Evolutionary conservation across 2,113 vertebrate species (phyloP).

Genomic region (Prolemur simus): DNA sequence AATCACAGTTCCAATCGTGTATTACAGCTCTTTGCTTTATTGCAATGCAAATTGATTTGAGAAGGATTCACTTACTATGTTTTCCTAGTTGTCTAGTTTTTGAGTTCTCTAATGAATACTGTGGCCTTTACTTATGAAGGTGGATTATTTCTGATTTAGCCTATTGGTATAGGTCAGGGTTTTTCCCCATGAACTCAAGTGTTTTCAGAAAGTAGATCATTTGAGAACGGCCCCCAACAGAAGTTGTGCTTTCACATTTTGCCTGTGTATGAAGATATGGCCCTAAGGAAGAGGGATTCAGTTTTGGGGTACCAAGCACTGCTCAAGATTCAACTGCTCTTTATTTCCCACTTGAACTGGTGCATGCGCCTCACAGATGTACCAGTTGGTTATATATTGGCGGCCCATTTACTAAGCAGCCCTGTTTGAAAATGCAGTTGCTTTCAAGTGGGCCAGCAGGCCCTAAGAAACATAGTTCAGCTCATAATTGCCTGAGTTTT

Average conservation of each 20-base stretch:
- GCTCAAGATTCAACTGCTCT: neutral
- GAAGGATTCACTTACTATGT: conserved; percentile 70
- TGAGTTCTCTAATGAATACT: conserved; percentile 64
- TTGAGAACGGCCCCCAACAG: neutral
- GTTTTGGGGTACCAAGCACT: neutral
- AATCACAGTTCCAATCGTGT: conserved; percentile 66
- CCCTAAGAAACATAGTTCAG: conserved; percentile 67
- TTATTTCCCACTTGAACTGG: neutral
- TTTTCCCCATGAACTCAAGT: neutral
- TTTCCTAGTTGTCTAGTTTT: conserved; percentile 73
- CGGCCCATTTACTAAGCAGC: neutral
- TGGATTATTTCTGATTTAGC: conserved; percentile 63
- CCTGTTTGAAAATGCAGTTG: conserved; percentile 44
- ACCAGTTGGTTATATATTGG: neutral
- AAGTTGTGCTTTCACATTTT: neutral
- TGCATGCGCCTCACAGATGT: neutral
- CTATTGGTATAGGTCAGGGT: neutral
- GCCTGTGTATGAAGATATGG: neutral
- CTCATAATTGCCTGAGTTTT: conserved; percentile 45
- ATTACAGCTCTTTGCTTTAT: conserved; percentile 73
- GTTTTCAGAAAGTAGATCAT: neutral
- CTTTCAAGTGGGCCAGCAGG: conserved; percentile 57
- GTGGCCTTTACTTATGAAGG: conserved; percentile 52
- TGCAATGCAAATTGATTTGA: conserved; percentile 72
- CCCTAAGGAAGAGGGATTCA: neutral